Base-by-base conservation (phyloP, 2,888 invertebrate genomes). In the Escarpia spicata region DNA sequence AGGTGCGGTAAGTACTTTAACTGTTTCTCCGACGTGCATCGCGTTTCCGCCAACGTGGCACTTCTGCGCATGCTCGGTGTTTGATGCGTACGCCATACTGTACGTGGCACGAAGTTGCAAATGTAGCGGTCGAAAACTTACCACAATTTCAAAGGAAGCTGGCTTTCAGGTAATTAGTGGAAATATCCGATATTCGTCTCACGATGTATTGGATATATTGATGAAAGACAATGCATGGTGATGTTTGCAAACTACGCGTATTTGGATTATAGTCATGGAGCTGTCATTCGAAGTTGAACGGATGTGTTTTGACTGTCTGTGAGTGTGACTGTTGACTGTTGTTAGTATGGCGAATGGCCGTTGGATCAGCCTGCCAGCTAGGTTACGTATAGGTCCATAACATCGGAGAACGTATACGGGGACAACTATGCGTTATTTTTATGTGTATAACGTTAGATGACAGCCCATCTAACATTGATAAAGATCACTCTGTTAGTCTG, bases 11-110 rank as follows among this genome's bases (percentile, higher is more conserved):
- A 75, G 75, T 75, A 26, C n/a, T 19, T 12, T 6, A 75, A 75
- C 26, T 6, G 19, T 75, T 75, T 75, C 75, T 75, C 75, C 75
- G 75, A 75, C 75, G 52, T 90, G 45, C 92, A 43, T 92, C 89
- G 90, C 90, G 90, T 90, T 92, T 92, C 92, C 92, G 92, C 31
- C 43, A 92, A 96, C 96, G 96, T 96, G 96, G 96, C 96, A 95
- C 45, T 90, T 94, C 58, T 95, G 95, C 95, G 95, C 96, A 95
- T 95, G 95, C 94, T 92, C 90, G 26, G 12, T 91, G 31, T 52
- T 91, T 90, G 92, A 92, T 44, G 31, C 31, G 19, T 91, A 31
- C 75, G 43, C 52, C 52, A 91, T 45, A 31, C 91, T 91, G 91
- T 91, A 91, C 91, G 91, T 91, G 91, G 91, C 91, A 92, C 26